A percentile compares a stretch with the other conserved stretches of the same genome.
Conservation (phyloP, 2,888 invertebrate genomes). For the Melanostoma scalare region DNA sequence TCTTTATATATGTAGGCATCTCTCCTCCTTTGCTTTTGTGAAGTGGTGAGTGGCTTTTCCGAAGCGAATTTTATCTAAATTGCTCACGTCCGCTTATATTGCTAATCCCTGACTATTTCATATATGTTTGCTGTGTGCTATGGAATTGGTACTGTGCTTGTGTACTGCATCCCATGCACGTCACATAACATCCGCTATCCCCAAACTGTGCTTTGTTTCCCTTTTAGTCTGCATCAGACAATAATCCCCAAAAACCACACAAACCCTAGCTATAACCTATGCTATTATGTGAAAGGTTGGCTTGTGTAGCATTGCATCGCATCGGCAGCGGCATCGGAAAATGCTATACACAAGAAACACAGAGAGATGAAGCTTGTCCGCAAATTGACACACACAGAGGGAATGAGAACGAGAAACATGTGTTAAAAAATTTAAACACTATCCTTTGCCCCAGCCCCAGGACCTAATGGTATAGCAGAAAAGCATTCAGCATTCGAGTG, state of each 20-base stretch:
- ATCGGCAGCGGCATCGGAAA: background rate
- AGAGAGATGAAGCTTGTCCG: slow-evolving; percentile 70
- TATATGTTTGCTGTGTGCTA: slow-evolving; percentile 36
- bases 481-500: slow-evolving; percentile 18
- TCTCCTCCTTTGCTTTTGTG: slow-evolving; percentile 35
- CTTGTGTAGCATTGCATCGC: background rate
- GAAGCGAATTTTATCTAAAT: slow-evolving; percentile 73
- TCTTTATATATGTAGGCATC: too few species aligned
- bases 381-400: slow-evolving; percentile 68
- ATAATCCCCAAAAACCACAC: slow-evolving; percentile 65
- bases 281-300: slow-evolving; percentile 44
- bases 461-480: slow-evolving; percentile 46
- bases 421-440: slow-evolving; percentile 73
- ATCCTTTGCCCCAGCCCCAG: slow-evolving; percentile 61
- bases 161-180: slow-evolving; percentile 60
- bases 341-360: slow-evolving; percentile 33
- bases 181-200: slow-evolving; percentile 38
- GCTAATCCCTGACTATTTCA: slow-evolving; percentile 73
- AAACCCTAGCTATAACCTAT: slow-evolving; percentile 43
- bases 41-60: slow-evolving; percentile 72
- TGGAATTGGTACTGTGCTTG: slow-evolving; percentile 11
- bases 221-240: slow-evolving; percentile 61
- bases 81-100: slow-evolving; percentile 73
- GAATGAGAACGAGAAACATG: slow-evolving; percentile 64
- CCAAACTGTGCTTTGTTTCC: slow-evolving; percentile 33